Percentiles rank a stretch among this genome's conserved stretches.
Evolutionary conservation across 2,113 vertebrate species (phyloP).

Genomic region (Brachyistius frenatus): DNA sequence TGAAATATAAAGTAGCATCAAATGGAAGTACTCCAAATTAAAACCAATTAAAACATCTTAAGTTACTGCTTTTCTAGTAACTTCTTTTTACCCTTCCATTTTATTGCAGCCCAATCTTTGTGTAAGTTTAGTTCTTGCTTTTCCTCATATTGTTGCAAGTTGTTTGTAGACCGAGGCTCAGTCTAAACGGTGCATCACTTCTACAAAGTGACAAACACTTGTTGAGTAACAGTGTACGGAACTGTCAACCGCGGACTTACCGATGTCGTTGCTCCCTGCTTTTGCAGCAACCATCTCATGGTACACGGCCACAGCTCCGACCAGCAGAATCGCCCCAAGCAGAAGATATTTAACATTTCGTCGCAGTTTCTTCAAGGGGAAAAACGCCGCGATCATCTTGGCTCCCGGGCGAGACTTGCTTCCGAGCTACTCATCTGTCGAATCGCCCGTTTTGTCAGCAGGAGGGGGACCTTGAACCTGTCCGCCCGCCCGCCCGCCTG

Average conservation of each 20-base stretch:
- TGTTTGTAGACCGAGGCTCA: too few species aligned
- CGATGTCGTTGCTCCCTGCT: constrained; percentile 38
- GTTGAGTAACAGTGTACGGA: constrained; percentile 10
- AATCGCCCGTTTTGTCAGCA: constrained; percentile 17
- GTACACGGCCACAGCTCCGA: constrained; percentile 71
- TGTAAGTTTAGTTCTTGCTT: background rate
- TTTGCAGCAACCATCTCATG: constrained; percentile 66
- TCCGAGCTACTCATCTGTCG: constrained; percentile 18
- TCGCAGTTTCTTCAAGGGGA: constrained; percentile 79
- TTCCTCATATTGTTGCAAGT: background rate
- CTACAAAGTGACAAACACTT: background rate
- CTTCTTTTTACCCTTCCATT: too few species aligned
- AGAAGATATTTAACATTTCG: constrained; percentile 69
- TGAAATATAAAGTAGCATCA: too few species aligned
- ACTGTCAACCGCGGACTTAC: constrained; percentile 57
- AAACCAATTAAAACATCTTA: too few species aligned
- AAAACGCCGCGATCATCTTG: constrained; percentile 67
- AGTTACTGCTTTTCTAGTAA: too few species aligned
- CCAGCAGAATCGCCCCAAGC: constrained; percentile 63
- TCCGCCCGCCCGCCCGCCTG: background rate
- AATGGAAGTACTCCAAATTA: too few species aligned
- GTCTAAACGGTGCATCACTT: too few species aligned
- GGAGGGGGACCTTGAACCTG: constrained; percentile 9
- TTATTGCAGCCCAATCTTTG: background rate
- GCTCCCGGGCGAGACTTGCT: background rate